These are phyloP conservation scores for Liasis olivaceus DNA, from an alignment of 2,797 vertebrate genomes.

Conservation along the genomic window DNA sequence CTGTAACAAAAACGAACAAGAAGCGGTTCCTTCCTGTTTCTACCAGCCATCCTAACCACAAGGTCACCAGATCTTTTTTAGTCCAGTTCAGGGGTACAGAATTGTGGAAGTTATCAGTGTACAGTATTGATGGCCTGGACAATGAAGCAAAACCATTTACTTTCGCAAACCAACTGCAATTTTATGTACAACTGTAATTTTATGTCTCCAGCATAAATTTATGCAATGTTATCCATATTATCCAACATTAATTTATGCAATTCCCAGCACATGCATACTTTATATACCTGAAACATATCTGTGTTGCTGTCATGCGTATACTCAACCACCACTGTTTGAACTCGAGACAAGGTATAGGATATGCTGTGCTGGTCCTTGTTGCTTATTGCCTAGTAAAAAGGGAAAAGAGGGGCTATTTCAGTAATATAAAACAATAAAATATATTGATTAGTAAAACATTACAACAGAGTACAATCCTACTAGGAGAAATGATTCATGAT, in stretches of 20 bases:
- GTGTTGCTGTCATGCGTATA: constrained; percentile 96
- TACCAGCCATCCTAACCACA: neutral
- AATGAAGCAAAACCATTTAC: neutral
- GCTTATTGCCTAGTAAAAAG: constrained; percentile 89
- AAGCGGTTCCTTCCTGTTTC: neutral
- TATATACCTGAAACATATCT: constrained; percentile 97
- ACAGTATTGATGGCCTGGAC: neutral
- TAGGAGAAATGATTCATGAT: neutral
- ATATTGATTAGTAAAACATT: neutral
- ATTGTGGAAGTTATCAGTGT: neutral
- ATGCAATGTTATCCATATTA: neutral
- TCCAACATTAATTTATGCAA: neutral
- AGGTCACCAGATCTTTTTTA: neutral
- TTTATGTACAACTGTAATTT: neutral
- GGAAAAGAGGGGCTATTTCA: constrained; percentile 30
- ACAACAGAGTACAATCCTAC: neutral
- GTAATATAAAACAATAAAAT: neutral
- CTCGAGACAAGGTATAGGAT: constrained; percentile 95
- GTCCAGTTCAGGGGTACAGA: neutral
- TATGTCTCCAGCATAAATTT: neutral
- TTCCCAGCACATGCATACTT: constrained; percentile 3
- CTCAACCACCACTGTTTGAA: constrained; percentile 97
- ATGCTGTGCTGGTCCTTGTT: constrained; percentile 99
- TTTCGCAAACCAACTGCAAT: neutral
- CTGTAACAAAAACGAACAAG: neutral